Percentiles rank a stretch among this genome's conserved stretches.
These are phyloP conservation scores for Andrena trimmerana DNA, from an alignment of 2,888 invertebrate genomes.

Conservation along the genomic window DNA sequence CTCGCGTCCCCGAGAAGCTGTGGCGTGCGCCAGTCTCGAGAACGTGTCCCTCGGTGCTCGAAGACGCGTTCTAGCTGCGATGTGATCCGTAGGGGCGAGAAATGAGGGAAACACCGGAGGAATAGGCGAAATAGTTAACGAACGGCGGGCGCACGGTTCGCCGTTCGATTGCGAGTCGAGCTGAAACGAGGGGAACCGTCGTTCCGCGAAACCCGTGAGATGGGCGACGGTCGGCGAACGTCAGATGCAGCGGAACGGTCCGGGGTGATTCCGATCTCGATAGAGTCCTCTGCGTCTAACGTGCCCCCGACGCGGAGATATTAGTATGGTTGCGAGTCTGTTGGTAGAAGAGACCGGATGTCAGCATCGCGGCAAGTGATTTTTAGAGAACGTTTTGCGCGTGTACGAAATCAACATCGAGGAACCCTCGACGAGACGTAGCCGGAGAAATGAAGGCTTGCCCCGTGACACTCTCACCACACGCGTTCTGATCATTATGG, in stretches of 20 bases:
- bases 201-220: slow-evolving; percentile 18
- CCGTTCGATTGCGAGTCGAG: slow-evolving; percentile 34
- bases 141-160: slow-evolving; percentile 34
- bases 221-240: slow-evolving; percentile 1
- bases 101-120: background rate
- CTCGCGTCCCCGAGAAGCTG: slow-evolving; percentile 6
- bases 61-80: slow-evolving; percentile 49
- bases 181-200: slow-evolving; percentile 1
- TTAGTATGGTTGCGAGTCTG: slow-evolving; percentile 25
- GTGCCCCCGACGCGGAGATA: slow-evolving; percentile 15
- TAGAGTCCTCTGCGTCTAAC: slow-evolving; percentile 20
- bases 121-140: slow-evolving; percentile 20
- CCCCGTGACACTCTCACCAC: slow-evolving; percentile 59
- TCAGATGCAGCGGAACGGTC: background rate
- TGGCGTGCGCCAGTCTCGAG: slow-evolving; percentile 45
- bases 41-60: slow-evolving; percentile 54
- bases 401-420: slow-evolving; percentile 10
- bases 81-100: slow-evolving; percentile 19
- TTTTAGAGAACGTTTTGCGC: slow-evolving; percentile 23
- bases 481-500: slow-evolving; percentile 70
- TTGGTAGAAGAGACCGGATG: slow-evolving; percentile 5
- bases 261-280: background rate
- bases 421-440: slow-evolving; percentile 24
- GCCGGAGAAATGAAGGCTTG: slow-evolving; percentile 52
- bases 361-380: slow-evolving; percentile 32